Evolutionary conservation across 2,797 vertebrate species (phyloP).

Genomic region (Platyrinchus mystaceus): DNA sequence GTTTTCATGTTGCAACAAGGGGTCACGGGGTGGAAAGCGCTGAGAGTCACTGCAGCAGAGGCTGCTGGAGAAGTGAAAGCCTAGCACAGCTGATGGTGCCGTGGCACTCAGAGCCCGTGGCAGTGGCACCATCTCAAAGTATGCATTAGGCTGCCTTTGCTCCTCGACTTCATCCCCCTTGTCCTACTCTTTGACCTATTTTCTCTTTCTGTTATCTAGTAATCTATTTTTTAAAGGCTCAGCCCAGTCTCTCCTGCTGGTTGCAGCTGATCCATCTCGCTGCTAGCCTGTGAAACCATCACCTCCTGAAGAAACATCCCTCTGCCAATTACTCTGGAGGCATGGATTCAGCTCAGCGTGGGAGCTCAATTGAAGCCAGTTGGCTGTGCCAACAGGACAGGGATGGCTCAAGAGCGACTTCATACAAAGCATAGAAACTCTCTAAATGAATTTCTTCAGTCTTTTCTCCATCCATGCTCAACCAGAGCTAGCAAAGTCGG

Average conservation of each 20-base stretch:
- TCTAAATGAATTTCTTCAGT: not conserved
- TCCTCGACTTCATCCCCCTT: not conserved
- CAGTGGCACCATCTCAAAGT: not conserved
- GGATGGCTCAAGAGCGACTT: not conserved
- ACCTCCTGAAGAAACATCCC: constrained; percentile 16
- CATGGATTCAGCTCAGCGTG: constrained; percentile 33
- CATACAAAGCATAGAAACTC: not conserved
- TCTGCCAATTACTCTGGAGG: constrained; percentile 28
- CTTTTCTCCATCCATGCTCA: not conserved
- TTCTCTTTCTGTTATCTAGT: constrained; percentile 48
- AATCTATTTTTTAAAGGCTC: constrained; percentile 51
- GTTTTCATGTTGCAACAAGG: not conserved
- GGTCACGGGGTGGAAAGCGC: not conserved
- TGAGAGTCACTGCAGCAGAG: not conserved
- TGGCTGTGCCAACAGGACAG: constrained; percentile 15
- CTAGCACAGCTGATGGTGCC: not conserved
- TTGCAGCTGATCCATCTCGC: constrained; percentile 12
- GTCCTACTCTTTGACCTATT: constrained; percentile 52
- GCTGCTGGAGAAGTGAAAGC: not conserved
- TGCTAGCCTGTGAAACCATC: constrained; percentile 24
- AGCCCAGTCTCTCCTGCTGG: constrained; percentile 23
- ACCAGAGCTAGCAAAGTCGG: not conserved
- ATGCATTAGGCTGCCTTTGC: not conserved
- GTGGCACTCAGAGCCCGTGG: not conserved
- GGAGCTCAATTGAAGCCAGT: constrained; percentile 22